Conservation (phyloP, 2,797 vertebrate species). For the Clarias laeviceps region DNA sequence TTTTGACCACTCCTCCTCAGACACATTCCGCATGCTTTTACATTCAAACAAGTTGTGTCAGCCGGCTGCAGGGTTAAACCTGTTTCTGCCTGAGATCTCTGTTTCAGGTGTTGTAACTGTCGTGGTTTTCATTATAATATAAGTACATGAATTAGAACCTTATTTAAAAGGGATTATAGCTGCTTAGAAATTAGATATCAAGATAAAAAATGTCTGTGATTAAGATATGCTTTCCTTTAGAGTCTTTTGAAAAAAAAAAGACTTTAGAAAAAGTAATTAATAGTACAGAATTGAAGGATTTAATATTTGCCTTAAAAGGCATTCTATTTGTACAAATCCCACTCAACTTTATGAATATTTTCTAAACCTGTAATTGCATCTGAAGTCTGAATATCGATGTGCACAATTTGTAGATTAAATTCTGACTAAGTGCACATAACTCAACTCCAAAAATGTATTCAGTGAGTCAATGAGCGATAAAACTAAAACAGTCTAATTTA, state of each 20-base stretch:
- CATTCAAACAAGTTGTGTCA: slow-evolving; percentile 10
- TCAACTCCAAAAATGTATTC: neutral
- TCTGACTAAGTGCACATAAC: neutral
- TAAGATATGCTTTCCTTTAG: neutral
- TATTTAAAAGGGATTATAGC: neutral
- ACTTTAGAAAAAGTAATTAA: neutral
- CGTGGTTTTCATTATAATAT: slow-evolving; percentile 31
- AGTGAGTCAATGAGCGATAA: neutral
- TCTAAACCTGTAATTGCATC: neutral
- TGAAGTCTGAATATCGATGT: neutral
- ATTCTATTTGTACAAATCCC: neutral
- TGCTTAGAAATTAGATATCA: slow-evolving; percentile 23
- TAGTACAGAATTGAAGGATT: neutral
- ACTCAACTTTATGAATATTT: neutral
- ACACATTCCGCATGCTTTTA: slow-evolving; percentile 35
- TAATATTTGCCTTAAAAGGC: neutral
- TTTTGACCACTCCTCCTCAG: slow-evolving; percentile 20
- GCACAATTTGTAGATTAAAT: neutral
- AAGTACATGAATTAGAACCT: slow-evolving; percentile 11
- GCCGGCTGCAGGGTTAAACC: slow-evolving; percentile 7
- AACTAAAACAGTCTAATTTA: too few species aligned
- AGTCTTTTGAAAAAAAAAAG: neutral
- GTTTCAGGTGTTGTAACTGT: neutral
- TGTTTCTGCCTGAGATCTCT: neutral
- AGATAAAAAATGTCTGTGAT: neutral